phyloP scores from a whole-genome alignment of 2,888 invertebrate genomes.

The Melitaea athalia region DNA sequence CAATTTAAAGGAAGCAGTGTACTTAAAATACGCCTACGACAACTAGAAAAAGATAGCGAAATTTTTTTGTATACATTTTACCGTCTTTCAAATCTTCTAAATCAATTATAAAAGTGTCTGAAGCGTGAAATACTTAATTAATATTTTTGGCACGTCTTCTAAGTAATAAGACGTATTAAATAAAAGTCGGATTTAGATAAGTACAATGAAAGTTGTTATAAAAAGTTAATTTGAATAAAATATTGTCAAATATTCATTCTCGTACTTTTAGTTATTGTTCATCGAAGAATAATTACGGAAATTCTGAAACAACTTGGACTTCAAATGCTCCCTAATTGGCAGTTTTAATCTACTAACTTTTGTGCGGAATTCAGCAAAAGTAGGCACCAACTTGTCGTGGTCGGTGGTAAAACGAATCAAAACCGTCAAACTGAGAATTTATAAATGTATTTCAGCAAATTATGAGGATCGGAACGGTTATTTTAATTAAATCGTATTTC shows the following conservation, averaged over 20 bases:
- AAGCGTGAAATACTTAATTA: slow-evolving; percentile 33
- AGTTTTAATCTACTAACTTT: slow-evolving; percentile 82
- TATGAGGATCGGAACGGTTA: slow-evolving; percentile 62
- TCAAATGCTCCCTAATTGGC: slow-evolving; percentile 80
- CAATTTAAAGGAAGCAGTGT: too few species aligned
- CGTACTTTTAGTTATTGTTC: slow-evolving; percentile 69
- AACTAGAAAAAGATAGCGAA: background rate
- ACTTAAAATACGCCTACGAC: too few species aligned
- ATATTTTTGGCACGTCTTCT: slow-evolving; percentile 34
- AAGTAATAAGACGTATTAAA: slow-evolving; percentile 27
- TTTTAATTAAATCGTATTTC: slow-evolving; percentile 63
- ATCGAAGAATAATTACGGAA: slow-evolving; percentile 77
- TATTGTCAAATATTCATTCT: slow-evolving; percentile 62
- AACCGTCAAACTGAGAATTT: slow-evolving; percentile 71
- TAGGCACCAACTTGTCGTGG: slow-evolving; percentile 77
- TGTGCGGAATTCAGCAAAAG: slow-evolving; percentile 76
- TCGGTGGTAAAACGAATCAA: slow-evolving; percentile 73
- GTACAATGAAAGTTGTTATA: slow-evolving; percentile 16
- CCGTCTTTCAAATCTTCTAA: slow-evolving; percentile 13
- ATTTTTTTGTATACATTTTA: background rate
- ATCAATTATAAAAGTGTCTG: slow-evolving; percentile 35
- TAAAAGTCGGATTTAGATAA: slow-evolving; percentile 22
- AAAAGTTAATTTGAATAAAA: slow-evolving; percentile 45
- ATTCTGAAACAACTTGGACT: slow-evolving; percentile 79
- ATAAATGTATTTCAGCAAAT: slow-evolving; percentile 71